A percentile compares a stretch with the other conserved stretches of the same genome.
phyloP scores from a whole-genome alignment of 1,140 invertebrate genomes.

The fruit fly (Drosophila melanogaster) region Release_6_plus_ISO1_MT NT_033779.5:6976001-6976500 shows the following conservation, averaged over 20 bases:
- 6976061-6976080: conserved; percentile 95
- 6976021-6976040: conserved; percentile 97
- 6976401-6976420: conserved; percentile 95
- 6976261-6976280: conserved; percentile 94
- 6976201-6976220: conserved; percentile 94
- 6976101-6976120: conserved; percentile 92
- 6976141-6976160: conserved; percentile 98
- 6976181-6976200: conserved; percentile 93
- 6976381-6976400: conserved; percentile 97
- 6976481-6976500: conserved; percentile 93
- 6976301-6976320: conserved; percentile 84
- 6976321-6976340: background rate
- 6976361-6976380: conserved; percentile 91
- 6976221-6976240: conserved; percentile 97
- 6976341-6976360: background rate
- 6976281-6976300: conserved; percentile 95
- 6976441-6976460: conserved; percentile 96
- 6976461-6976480: conserved; percentile 95
- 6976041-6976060: conserved; percentile 96
- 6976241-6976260: conserved; percentile 97
- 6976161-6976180: conserved; percentile 96
- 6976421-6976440: conserved; percentile 96
- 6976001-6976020: conserved; percentile 95
- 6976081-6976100: conserved; percentile 94
- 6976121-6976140: conserved; percentile 94